Evolutionary conservation across 2,888 invertebrate species (phyloP).

Genomic region (Melitaea athalia): DNA sequence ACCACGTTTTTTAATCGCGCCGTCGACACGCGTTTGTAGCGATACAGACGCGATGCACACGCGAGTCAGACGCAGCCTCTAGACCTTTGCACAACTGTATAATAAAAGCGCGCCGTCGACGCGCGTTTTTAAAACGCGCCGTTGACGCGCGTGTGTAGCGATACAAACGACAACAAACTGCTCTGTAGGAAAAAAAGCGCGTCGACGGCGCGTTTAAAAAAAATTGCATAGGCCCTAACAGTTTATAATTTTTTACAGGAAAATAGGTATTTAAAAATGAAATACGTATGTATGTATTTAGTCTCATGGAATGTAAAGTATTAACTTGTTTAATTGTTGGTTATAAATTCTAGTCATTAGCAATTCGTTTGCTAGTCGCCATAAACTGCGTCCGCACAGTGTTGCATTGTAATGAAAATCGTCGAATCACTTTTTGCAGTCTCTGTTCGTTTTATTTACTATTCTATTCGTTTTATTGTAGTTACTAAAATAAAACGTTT

Average conservation of each 20-base stretch:
- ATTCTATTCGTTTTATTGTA: background rate
- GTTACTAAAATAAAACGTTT: background rate
- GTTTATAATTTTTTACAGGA: background rate
- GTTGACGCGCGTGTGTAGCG: too few relatives aligned
- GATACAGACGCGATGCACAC: too few relatives aligned
- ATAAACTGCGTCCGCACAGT: slow-evolving; percentile 5
- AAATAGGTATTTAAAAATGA: background rate
- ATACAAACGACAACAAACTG: too few relatives aligned
- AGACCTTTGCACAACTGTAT: too few relatives aligned
- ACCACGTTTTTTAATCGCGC: too few relatives aligned
- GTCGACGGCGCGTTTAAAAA: too few relatives aligned
- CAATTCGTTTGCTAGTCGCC: slow-evolving; percentile 9
- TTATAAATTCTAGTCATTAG: slow-evolving; percentile 9
- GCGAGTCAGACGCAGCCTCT: too few relatives aligned
- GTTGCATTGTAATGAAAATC: slow-evolving; percentile 11
- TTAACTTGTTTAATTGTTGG: slow-evolving; percentile 5
- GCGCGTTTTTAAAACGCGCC: too few relatives aligned
- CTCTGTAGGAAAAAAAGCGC: too few relatives aligned
- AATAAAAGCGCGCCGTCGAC: too few relatives aligned
- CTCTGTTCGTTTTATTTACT: slow-evolving; percentile 2
- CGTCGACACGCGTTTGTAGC: too few relatives aligned
- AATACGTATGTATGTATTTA: background rate
- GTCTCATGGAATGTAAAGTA: background rate
- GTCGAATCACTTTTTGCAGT: background rate
- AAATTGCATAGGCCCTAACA: background rate